Conservation (phyloP, 2,888 invertebrate genomes). For the Rotaria magnacalcarata region DNA sequence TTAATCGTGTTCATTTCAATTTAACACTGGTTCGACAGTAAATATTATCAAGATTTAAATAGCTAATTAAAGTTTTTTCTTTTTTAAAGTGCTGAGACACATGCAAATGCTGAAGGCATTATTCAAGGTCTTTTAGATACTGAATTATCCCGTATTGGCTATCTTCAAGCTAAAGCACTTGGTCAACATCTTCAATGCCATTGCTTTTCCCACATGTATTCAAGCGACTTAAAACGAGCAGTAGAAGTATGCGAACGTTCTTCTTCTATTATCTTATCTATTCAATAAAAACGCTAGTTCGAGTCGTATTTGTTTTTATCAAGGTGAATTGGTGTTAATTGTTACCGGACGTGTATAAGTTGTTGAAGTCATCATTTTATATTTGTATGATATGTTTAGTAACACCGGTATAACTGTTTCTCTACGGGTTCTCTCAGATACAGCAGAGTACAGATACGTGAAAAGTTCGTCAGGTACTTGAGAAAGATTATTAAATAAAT, state of each 20-base stretch:
- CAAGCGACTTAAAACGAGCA: constrained; percentile 54
- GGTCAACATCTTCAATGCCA: constrained; percentile 52
- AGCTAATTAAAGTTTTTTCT: background rate
- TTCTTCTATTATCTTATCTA: background rate
- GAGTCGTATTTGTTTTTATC: background rate
- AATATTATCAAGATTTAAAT: background rate
- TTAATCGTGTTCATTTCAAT: constrained; percentile 49
- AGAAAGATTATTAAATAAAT: background rate
- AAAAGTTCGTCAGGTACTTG: too few relatives aligned
- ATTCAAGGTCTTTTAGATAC: constrained; percentile 55
- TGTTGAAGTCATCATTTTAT: background rate
- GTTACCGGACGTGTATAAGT: background rate
- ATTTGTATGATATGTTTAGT: background rate
- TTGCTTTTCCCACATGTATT: constrained; percentile 53
- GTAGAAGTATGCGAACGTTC: constrained; percentile 47
- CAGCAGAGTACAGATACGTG: too few relatives aligned
- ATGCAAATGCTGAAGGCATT: constrained; percentile 52
- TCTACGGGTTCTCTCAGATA: background rate
- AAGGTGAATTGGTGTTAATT: background rate
- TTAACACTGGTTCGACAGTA: constrained; percentile 52
- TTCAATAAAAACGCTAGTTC: background rate
- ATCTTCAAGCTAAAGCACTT: constrained; percentile 51
- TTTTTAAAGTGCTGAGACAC: constrained; percentile 54
- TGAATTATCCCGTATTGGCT: constrained; percentile 52
- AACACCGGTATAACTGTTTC: background rate